Base-by-base conservation (phyloP, 1,140 invertebrate genomes). In the Drosophila oshimai region DNA sequence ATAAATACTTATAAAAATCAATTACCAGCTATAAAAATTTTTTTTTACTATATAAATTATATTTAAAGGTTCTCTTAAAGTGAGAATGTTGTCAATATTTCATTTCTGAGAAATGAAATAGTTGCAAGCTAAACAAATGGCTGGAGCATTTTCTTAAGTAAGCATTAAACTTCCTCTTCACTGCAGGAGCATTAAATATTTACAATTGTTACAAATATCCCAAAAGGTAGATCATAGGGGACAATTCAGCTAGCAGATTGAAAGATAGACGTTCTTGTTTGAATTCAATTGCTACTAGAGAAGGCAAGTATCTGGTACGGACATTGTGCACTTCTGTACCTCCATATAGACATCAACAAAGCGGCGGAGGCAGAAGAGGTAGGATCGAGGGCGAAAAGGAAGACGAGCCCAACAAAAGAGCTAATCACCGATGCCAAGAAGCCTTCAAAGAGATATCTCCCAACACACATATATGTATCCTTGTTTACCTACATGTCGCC, bases 401-500 rank as follows among this genome's bases (percentile, higher is more conserved):
- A 50, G 58, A 50, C 26, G 42, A 41, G 20, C 13, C 42, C 44
- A 65, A 65, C 62, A 65, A 65, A 65, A 17, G 31, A 65, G 62
- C 62, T 65, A 65, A 65, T 65, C 62, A 65, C 58, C 42, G 34
- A 24, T 39, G 61, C 42, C 61, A 62, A 24, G 58, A 65, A 65
- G 42, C 42, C 61, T 50, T 49, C 61, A 29, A 65, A 33, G 13
- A 57, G 53, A 57, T 57, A 57, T 57, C 53, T 53, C 28, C 46
- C 46, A 22, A 29, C 22, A 53, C 24, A 46, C 24, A 26, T 31
- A 37, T 24, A 51, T 44, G 39, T 57, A 31, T 31, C 45, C 58
- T 64, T 65, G 45, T 58, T 57, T 81, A 81, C 68, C 67, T 58
- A 74, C 57, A 44, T 61, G 62, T 69, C 61, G 70, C 58, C 81